A percentile compares a stretch with the other conserved stretches of the same genome.
Conservation (phyloP, 2,888 invertebrate genomes). For the Tromatobia lineatoria region DNA sequence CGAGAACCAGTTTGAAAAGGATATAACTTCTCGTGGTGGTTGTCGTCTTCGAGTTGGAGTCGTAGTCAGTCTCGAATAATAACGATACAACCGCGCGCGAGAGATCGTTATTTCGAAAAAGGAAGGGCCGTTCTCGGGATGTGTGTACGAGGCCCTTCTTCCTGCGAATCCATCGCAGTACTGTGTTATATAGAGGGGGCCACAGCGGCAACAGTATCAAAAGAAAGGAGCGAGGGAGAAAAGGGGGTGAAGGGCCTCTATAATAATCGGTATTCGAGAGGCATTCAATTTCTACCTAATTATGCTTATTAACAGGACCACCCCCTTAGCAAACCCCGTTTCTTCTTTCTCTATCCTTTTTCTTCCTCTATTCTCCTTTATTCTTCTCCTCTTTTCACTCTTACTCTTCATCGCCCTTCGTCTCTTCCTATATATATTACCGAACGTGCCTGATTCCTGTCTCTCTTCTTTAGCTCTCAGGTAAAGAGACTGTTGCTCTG, state of each 20-base stretch:
- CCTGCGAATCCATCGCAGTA: constrained; percentile 47
- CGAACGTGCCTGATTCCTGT: constrained; percentile 59
- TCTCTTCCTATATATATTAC: constrained; percentile 22
- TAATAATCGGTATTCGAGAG: constrained; percentile 75
- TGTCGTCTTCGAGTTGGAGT: constrained; percentile 30
- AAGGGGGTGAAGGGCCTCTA: constrained; percentile 49
- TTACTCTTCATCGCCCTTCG: constrained; percentile 16
- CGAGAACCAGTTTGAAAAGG: constrained; percentile 38
- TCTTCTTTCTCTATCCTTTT: constrained; percentile 49
- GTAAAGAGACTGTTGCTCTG: constrained; percentile 21
- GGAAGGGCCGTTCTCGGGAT: constrained; percentile 64
- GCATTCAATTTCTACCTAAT: constrained; percentile 78
- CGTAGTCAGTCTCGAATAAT: constrained; percentile 45
- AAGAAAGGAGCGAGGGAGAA: constrained; percentile 55
- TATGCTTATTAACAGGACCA: constrained; percentile 78
- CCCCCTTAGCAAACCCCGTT: constrained; percentile 63
- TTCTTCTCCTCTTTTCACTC: not conserved
- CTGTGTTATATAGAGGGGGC: constrained; percentile 22
- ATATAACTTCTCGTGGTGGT: constrained; percentile 18
- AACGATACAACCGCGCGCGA: constrained; percentile 15
- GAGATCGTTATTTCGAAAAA: constrained; percentile 69
- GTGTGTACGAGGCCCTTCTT: constrained; percentile 35
- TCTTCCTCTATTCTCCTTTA: constrained; percentile 30
- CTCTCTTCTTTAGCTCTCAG: constrained; percentile 22
- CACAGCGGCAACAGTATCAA: constrained; percentile 64